Evolutionary conservation across 2,797 vertebrate species (phyloP).

Genomic region (Halcyon chelicuti): DNA sequence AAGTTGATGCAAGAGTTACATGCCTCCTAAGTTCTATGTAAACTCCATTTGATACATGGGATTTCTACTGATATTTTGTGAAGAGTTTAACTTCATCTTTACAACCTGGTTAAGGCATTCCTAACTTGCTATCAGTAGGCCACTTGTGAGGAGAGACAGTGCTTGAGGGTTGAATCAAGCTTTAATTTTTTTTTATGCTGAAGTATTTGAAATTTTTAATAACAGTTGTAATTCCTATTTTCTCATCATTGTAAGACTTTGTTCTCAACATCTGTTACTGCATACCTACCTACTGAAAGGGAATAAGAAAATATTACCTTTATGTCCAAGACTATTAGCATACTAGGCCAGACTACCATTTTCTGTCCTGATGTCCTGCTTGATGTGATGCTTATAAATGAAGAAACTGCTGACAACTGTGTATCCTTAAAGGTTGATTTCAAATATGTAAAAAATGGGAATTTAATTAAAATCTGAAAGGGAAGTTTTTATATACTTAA

Average conservation of each 20-base stretch:
- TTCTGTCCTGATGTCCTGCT: neutral
- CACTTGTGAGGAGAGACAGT: neutral
- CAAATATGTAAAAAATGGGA: neutral
- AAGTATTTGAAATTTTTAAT: neutral
- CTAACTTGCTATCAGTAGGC: neutral
- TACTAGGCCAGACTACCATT: neutral
- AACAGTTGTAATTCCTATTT: neutral
- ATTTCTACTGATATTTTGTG: slow-evolving; percentile 22
- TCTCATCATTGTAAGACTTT: neutral
- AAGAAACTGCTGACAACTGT: neutral
- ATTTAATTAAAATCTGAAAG: neutral
- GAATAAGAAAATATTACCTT: neutral
- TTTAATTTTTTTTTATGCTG: neutral
- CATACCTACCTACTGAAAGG: neutral
- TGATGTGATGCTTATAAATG: neutral
- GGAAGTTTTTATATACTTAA: neutral
- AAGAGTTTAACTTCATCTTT: neutral
- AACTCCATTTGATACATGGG: neutral
- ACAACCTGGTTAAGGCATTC: neutral
- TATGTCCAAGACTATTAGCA: neutral
- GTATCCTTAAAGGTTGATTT: neutral
- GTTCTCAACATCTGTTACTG: neutral
- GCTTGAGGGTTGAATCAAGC: neutral
- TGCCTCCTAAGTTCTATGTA: neutral
- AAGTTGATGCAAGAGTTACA: neutral